These are phyloP conservation scores for Calephelis perditalis DNA, from an alignment of 2,888 invertebrate species.

Conservation along the genomic window DNA sequence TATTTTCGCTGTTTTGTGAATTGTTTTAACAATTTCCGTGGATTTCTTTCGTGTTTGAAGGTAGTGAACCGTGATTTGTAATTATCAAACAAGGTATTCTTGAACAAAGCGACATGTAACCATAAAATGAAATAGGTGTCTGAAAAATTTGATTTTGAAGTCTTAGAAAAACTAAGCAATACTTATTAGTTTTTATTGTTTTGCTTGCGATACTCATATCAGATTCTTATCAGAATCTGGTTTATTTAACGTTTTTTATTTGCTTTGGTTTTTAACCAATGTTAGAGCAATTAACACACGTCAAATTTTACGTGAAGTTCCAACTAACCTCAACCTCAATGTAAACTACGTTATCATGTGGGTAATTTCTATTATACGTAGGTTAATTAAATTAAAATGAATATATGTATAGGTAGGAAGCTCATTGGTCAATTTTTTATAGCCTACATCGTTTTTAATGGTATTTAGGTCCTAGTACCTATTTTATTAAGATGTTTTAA, in stretches of 20 bases:
- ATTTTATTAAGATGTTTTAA: no score
- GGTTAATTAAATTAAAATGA: background rate
- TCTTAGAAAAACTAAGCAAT: no score
- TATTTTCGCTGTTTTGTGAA: background rate
- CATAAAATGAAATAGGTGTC: background rate
- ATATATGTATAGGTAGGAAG: no score
- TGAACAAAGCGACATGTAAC: background rate
- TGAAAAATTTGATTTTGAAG: background rate
- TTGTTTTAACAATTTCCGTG: background rate
- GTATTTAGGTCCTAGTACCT: no score
- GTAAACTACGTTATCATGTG: background rate
- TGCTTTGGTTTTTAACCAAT: background rate
- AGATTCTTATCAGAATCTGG: background rate
- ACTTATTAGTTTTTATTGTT: background rate
- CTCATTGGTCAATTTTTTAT: no score
- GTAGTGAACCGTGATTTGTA: background rate
- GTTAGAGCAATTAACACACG: slow-evolving; percentile 1
- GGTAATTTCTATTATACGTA: background rate
- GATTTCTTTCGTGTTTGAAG: slow-evolving; percentile 7
- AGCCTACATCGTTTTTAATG: no score
- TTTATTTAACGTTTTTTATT: background rate
- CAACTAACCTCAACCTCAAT: background rate
- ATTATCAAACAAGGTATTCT: background rate
- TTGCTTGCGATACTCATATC: background rate
- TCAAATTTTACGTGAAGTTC: background rate